phyloP scores from a whole-genome alignment of 2,888 invertebrate genomes.

The Megastigmus dorsalis region DNA sequence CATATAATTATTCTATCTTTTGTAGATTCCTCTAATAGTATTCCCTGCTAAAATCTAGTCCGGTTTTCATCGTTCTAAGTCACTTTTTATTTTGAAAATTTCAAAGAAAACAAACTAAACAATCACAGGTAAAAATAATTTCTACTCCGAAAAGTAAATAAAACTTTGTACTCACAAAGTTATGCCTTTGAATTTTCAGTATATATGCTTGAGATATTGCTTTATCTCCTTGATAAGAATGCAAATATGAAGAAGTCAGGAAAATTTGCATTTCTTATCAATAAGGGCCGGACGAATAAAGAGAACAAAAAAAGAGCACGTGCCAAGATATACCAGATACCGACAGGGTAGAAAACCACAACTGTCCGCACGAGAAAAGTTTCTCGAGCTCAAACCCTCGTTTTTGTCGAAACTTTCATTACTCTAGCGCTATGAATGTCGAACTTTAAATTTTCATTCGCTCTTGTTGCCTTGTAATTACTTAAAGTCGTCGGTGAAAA shows the following conservation, averaged over 20 bases:
- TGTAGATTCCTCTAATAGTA: too few relatives aligned
- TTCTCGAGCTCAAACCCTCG: slow-evolving; percentile 14
- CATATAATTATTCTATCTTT: too few relatives aligned
- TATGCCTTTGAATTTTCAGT: background rate
- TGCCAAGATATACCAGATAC: too few relatives aligned
- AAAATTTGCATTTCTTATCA: slow-evolving; percentile 39
- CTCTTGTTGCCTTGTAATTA: slow-evolving; percentile 34
- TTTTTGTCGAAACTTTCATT: slow-evolving; percentile 31
- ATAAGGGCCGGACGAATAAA: background rate
- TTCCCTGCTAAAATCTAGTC: too few relatives aligned
- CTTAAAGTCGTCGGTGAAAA: background rate
- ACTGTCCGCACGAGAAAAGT: slow-evolving; percentile 28
- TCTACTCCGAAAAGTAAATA: background rate
- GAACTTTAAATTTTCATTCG: slow-evolving; percentile 39
- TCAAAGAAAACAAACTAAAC: too few relatives aligned
- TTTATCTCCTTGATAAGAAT: background rate
- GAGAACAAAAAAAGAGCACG: background rate
- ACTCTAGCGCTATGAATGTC: slow-evolving; percentile 13
- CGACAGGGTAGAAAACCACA: too few relatives aligned
- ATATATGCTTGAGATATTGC: background rate
- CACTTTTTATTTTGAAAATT: too few relatives aligned
- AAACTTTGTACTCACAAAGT: background rate
- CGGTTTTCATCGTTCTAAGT: too few relatives aligned
- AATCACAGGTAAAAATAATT: too few relatives aligned
- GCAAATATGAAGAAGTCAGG: slow-evolving; percentile 2